Evolutionary conservation across 2,113 vertebrate species (phyloP), one percentile per base, ranked within the genome.

Genomic region (Coturnix japonica): DNA sequence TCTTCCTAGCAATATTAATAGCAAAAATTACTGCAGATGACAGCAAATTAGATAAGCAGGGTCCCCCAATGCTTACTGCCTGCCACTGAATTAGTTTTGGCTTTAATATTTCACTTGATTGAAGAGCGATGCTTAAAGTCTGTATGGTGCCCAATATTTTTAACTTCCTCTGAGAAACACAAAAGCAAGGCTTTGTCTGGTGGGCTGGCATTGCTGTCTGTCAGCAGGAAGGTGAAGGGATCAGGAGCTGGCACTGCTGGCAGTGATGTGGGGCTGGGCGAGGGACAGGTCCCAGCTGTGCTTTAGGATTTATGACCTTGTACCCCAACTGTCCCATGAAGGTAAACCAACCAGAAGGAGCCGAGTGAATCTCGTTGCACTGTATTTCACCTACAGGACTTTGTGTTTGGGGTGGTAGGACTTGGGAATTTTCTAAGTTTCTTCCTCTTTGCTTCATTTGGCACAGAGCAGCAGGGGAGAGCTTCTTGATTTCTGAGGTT

Each of bases 81-180:
- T 82, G 87, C 30, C 53, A 53, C 33, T 57, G 35, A 70, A 73
- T 87, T 94, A 79, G 26, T 51, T 91, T 88, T 49, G 63, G 49
- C 41, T 19, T 91, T 89, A 89, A 65, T 84, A 92, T 95, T 95
- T 96, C 92, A 80, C 37, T 92, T 95, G 71, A 90, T 82, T 91
- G 86, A 94, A 90, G 61, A 95, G 53, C 13, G 6, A n/a, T 46
- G 3, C 56, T 88, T 81, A 66, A 90, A 95, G 74, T 59, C 60
- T 77, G 6, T 77, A 25, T 14, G 46, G 54, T 43, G 41, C 15
- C 37, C 56, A 20, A 25, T 89, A 75, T 72, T 75, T 91, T 81
- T 37, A 89, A 66, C 18, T 33, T 64, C 8, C 37, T 79, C 3
- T 25, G 67, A 75, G 57, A 69, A 75, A 41, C 3, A 54, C 31